Conservation (phyloP, 2,797 vertebrate species). For the Ambastaia sidthimunki region DNA sequence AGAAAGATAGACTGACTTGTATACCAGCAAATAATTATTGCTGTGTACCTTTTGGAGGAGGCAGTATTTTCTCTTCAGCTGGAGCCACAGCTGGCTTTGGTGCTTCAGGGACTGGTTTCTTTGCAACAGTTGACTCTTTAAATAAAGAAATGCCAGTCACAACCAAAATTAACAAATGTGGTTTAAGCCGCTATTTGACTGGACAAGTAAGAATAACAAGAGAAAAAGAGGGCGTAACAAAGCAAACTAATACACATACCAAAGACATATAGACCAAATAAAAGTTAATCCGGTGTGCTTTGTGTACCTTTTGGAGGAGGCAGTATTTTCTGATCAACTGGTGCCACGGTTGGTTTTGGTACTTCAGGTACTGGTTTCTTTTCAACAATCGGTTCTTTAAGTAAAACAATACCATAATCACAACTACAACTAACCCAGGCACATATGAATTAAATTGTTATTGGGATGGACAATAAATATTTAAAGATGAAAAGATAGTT, state of each 20-base stretch:
- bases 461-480: background rate
- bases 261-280: background rate
- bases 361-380: slow-evolving; percentile 46
- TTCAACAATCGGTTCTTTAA: slow-evolving; percentile 61
- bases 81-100: slow-evolving; percentile 40
- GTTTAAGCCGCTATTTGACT: background rate
- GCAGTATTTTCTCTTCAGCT: slow-evolving; percentile 31
- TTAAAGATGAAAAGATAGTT: slow-evolving; percentile 2
- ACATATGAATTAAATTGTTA: background rate
- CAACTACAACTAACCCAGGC: background rate
- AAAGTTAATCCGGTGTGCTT: background rate
- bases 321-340: slow-evolving; percentile 71
- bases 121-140: slow-evolving; percentile 62
- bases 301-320: slow-evolving; percentile 70
- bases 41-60: slow-evolving; percentile 41
- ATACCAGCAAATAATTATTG: background rate
- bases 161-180: background rate
- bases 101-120: slow-evolving; percentile 9
- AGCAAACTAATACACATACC: background rate
- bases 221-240: background rate
- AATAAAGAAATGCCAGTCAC: slow-evolving; percentile 55
- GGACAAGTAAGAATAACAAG: background rate
- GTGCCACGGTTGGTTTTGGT: slow-evolving; percentile 40
- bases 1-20: background rate
- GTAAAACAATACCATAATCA: slow-evolving; percentile 54